phyloP scores from a whole-genome alignment of 37 sponge, comb jelly and placozoan genomes.

The Tethya wilhelma region DNA sequence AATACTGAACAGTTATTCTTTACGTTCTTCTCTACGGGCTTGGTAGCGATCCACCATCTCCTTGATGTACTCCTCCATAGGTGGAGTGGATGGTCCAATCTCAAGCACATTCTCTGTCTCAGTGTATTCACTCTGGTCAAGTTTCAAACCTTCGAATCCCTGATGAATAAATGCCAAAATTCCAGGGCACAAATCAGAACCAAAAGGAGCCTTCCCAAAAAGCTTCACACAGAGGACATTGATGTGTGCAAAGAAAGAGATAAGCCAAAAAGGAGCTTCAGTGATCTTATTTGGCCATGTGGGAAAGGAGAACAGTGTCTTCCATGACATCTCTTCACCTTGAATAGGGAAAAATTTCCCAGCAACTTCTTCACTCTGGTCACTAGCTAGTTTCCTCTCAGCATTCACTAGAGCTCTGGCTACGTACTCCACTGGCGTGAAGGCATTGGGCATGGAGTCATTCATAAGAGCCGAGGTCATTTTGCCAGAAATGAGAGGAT shows the following conservation, averaged over 20 bases:
- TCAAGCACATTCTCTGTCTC: conserved; percentile 12
- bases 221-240: conserved; percentile 51
- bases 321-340: conserved; percentile 56
- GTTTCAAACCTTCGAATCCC: conserved; percentile 17
- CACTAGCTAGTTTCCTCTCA: conserved; percentile 42
- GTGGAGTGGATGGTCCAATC: conserved; percentile 35
- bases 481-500: conserved; percentile 35
- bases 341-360: conserved; percentile 38
- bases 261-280: conserved; percentile 6
- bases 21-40: background rate
- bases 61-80: conserved; percentile 33
- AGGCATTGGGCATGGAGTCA: conserved; percentile 1
- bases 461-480: conserved; percentile 33
- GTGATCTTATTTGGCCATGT: conserved; percentile 59
- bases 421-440: conserved; percentile 47
- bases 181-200: conserved; percentile 39
- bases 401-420: conserved; percentile 39
- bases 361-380: too few species aligned
- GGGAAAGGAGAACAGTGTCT: conserved; percentile 41
- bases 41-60: conserved; percentile 37
- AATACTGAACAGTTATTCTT: too few species aligned
- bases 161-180: conserved; percentile 24
- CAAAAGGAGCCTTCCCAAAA: conserved; percentile 63
- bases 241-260: conserved; percentile 19
- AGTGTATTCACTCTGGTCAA: conserved; percentile 30